These are phyloP conservation scores for Collichthys lucidus DNA, from an alignment of 2,113 vertebrate species.

Conservation along the genomic window DNA sequence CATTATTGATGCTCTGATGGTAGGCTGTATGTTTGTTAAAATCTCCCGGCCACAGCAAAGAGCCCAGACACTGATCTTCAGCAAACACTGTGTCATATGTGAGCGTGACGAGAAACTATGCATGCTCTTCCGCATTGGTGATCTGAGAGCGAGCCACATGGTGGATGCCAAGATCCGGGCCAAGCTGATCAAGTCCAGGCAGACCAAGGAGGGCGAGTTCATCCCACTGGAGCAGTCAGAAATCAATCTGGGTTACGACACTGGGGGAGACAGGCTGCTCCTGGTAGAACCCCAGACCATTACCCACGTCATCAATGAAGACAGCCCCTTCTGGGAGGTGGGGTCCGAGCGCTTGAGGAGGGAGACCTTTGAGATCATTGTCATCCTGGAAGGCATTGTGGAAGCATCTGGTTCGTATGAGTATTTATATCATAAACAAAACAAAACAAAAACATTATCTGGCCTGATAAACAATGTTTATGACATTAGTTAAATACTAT, in stretches of 20 bases:
- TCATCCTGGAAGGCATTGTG: constrained; percentile 89
- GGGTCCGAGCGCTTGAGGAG: constrained; percentile 77
- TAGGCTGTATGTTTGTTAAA: constrained; percentile 92
- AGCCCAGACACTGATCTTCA: constrained; percentile 89
- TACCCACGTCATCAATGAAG: constrained; percentile 84
- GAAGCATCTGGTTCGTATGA: constrained; percentile 86
- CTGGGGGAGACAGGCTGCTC: constrained; percentile 86
- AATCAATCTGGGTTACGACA: constrained; percentile 89
- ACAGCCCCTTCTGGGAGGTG: constrained; percentile 89
- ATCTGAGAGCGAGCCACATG: constrained; percentile 89
- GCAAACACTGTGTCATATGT: constrained; percentile 87
- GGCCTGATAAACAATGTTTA: too few species aligned
- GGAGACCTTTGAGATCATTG: constrained; percentile 87
- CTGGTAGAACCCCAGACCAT: constrained; percentile 90
- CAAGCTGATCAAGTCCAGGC: constrained; percentile 89
- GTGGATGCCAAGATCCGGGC: constrained; percentile 89
- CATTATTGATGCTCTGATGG: constrained; percentile 89
- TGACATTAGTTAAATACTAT: neutral
- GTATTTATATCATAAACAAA: neutral
- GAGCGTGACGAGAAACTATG: constrained; percentile 85
- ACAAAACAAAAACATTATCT: too few species aligned
- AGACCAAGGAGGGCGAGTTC: constrained; percentile 88
- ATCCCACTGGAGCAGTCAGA: constrained; percentile 90
- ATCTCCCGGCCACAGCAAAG: constrained; percentile 90
- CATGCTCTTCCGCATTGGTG: constrained; percentile 88